phyloP scores from a whole-genome alignment of 2,797 vertebrate species.

The Capromys pilorides region DNA sequence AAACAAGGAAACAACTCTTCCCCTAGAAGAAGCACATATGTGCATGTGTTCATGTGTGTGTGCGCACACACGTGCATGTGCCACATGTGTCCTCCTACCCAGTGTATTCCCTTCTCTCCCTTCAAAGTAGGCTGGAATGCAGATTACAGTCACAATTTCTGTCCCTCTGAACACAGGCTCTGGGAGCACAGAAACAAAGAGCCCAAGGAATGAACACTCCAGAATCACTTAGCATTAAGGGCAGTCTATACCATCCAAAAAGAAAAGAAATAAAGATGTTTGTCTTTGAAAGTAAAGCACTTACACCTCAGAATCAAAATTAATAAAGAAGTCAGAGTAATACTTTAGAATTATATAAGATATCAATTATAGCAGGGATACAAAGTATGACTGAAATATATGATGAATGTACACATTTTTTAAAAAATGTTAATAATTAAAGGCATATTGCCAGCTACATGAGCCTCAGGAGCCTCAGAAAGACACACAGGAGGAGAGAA shows the following conservation, averaged over 20 bases:
- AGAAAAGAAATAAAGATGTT: not conserved
- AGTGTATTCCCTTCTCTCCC: not conserved
- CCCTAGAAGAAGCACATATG: not conserved
- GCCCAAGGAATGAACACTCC: not conserved
- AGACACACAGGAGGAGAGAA: no score
- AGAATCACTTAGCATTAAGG: not conserved
- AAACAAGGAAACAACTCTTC: not conserved
- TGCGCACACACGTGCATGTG: no score
- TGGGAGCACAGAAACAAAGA: not conserved
- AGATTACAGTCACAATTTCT: not conserved
- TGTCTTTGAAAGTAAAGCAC: not conserved
- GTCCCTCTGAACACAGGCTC: not conserved
- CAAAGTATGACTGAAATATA: not conserved
- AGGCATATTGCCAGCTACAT: not conserved
- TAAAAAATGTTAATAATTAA: not conserved
- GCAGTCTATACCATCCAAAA: not conserved
- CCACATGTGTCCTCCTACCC: not conserved
- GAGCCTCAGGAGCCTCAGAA: no score
- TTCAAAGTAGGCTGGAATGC: not conserved
- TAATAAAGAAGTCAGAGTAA: slow-evolving; percentile 9
- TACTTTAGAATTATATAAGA: not conserved
- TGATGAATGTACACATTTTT: not conserved
- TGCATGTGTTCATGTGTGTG: not conserved
- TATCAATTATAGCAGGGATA: not conserved
- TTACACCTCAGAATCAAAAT: not conserved